Conservation (phyloP, 2,797 vertebrate species). For the Chelidonichthys spinosus region DNA sequence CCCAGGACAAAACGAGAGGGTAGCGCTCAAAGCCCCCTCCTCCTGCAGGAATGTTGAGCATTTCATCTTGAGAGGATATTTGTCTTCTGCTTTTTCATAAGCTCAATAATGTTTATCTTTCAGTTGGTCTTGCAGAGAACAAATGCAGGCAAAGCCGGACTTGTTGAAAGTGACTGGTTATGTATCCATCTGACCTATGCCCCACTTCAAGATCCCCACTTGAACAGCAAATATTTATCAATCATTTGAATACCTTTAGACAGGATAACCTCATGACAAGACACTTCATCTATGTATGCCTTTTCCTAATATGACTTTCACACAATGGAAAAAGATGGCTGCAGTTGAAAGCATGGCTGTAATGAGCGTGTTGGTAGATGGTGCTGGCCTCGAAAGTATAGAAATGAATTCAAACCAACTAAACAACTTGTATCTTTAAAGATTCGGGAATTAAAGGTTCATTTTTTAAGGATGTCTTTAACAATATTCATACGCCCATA, state of each 20-base stretch:
- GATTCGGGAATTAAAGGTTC: background rate
- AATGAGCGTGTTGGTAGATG: background rate
- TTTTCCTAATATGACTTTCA: background rate
- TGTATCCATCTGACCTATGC: background rate
- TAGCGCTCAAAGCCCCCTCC: background rate
- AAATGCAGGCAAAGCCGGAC: conserved; percentile 19
- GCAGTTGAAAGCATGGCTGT: background rate
- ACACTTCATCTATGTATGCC: background rate
- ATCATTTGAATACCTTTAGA: background rate
- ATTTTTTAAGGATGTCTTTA: background rate
- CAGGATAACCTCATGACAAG: background rate
- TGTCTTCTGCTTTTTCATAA: conserved; percentile 55
- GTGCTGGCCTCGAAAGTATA: background rate
- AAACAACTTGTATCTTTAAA: background rate
- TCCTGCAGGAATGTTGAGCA: conserved; percentile 54
- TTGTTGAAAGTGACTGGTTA: background rate
- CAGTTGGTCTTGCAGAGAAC: conserved; percentile 34
- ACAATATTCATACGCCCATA: background rate
- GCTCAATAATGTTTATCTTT: conserved; percentile 29
- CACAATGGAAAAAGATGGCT: background rate
- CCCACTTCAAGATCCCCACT: background rate
- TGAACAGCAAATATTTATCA: background rate
- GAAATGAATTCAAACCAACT: background rate
- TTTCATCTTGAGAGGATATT: conserved; percentile 66
- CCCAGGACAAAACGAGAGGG: background rate